A percentile compares a stretch with the other conserved stretches of the same genome.
Evolutionary conservation across 1,140 invertebrate species (phyloP).

Genomic region (Sipha flava): DNA sequence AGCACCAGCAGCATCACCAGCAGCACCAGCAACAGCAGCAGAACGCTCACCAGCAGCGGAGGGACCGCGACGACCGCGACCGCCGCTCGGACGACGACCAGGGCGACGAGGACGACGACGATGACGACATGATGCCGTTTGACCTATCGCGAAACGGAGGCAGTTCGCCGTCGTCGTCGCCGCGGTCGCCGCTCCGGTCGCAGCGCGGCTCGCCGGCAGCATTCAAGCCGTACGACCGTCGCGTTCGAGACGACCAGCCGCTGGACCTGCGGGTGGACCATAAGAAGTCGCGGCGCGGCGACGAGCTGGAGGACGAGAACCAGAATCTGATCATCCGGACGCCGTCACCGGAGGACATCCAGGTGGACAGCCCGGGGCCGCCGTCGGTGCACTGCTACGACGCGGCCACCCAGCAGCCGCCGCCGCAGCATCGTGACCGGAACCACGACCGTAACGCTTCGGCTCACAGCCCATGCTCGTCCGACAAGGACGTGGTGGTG

Average conservation of each 20-base stretch:
- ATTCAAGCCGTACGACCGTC: slow-evolving; percentile 44
- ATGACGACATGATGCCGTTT: background rate
- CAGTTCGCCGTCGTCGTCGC: slow-evolving; percentile 34
- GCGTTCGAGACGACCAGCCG: slow-evolving; percentile 56
- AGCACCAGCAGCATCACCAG: background rate
- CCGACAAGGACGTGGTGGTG: slow-evolving; percentile 2
- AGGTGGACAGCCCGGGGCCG: slow-evolving; percentile 9
- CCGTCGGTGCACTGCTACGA: background rate
- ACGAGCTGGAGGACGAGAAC: slow-evolving; percentile 61
- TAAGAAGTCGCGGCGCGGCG: slow-evolving; percentile 52
- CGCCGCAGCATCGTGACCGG: background rate
- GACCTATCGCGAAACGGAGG: background rate
- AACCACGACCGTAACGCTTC: background rate
- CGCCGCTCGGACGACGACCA: slow-evolving; percentile 37
- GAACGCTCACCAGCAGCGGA: background rate
- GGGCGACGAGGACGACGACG: background rate
- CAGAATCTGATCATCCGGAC: slow-evolving; percentile 54
- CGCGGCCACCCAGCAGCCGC: background rate
- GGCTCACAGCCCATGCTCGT: background rate
- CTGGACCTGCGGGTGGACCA: slow-evolving; percentile 72
- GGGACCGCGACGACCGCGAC: background rate
- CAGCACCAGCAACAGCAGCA: background rate
- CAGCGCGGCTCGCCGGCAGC: slow-evolving; percentile 45
- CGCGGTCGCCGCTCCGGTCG: slow-evolving; percentile 36
- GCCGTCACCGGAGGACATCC: slow-evolving; percentile 46